Percentiles rank a stretch among this genome's conserved stretches.
These are phyloP conservation scores for Pyrocephalus nanus DNA, from an alignment of 2,797 vertebrate genomes.

Conservation along the genomic window DNA sequence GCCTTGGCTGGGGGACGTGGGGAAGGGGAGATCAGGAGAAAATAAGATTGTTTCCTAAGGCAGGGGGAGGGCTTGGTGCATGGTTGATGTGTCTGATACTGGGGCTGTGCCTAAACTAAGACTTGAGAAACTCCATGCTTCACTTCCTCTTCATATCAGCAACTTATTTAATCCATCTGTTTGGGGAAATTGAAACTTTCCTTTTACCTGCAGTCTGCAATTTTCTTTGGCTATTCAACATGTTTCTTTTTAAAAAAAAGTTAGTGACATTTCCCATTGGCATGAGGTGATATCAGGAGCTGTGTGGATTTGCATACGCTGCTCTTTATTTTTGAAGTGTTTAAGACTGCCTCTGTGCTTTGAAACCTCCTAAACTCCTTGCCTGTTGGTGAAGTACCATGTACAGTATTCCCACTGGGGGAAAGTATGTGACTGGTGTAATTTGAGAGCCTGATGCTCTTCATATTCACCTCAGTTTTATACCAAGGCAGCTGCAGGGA, in stretches of 20 bases:
- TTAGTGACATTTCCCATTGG: neutral
- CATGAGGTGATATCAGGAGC: neutral
- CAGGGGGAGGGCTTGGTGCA: accelerated
- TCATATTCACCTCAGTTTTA: neutral
- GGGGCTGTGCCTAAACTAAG: neutral
- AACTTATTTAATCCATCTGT: neutral
- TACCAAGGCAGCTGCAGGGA: neutral
- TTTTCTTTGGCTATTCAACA: neutral
- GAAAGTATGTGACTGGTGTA: neutral
- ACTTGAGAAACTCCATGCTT: neutral
- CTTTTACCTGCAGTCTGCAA: neutral
- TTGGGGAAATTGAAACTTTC: neutral
- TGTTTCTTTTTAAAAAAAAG: neutral
- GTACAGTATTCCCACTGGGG: neutral
- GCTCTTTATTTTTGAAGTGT: neutral
- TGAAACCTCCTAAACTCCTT: neutral
- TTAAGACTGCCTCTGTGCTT: neutral
- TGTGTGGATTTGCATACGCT: neutral
- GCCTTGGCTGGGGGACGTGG: accelerated
- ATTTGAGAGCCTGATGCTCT: neutral
- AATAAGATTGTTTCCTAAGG: neutral
- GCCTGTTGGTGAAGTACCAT: neutral
- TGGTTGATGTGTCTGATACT: neutral
- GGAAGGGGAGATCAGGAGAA: neutral
- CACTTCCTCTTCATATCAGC: neutral